phyloP scores from a whole-genome alignment of 2,888 invertebrate species.

The Proisotoma minuta region DNA sequence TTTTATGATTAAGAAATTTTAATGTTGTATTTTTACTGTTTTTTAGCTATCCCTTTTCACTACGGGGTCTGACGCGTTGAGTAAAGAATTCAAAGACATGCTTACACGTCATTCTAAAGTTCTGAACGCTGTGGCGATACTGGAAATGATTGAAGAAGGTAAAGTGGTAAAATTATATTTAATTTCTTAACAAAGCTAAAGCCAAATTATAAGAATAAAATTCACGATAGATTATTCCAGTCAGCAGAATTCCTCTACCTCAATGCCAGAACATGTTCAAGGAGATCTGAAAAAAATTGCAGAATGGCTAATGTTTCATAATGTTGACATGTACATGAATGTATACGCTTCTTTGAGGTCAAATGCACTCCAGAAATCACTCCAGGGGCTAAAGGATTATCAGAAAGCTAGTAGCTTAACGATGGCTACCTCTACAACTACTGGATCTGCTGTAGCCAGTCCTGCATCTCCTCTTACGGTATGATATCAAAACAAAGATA shows the following conservation, averaged over 20 bases:
- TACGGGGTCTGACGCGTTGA: slow-evolving; percentile 77
- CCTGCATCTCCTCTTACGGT: slow-evolving; percentile 41
- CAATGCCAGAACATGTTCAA: slow-evolving; percentile 63
- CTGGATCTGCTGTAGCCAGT: slow-evolving; percentile 36
- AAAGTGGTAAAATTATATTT: neutral
- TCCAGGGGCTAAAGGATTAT: slow-evolving; percentile 73
- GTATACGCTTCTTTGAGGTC: slow-evolving; percentile 72
- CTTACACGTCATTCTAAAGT: slow-evolving; percentile 80
- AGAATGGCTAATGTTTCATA: slow-evolving; percentile 76
- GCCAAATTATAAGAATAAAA: neutral
- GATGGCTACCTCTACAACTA: slow-evolving; percentile 42
- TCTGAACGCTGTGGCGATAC: slow-evolving; percentile 75
- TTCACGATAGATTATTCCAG: slow-evolving; percentile 36
- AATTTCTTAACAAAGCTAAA: neutral
- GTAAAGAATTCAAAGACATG: slow-evolving; percentile 80
- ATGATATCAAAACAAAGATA: no score
- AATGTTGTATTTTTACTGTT: slow-evolving; percentile 13
- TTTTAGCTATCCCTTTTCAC: slow-evolving; percentile 68
- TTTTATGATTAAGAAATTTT: neutral
- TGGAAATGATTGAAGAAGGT: slow-evolving; percentile 72
- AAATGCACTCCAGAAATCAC: slow-evolving; percentile 67
- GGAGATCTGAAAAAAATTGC: slow-evolving; percentile 73
- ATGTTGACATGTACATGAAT: slow-evolving; percentile 67
- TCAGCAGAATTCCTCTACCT: slow-evolving; percentile 45
- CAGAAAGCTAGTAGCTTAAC: slow-evolving; percentile 56